Conservation (phyloP, 2,888 invertebrate species). For the Catocala nupta region DNA sequence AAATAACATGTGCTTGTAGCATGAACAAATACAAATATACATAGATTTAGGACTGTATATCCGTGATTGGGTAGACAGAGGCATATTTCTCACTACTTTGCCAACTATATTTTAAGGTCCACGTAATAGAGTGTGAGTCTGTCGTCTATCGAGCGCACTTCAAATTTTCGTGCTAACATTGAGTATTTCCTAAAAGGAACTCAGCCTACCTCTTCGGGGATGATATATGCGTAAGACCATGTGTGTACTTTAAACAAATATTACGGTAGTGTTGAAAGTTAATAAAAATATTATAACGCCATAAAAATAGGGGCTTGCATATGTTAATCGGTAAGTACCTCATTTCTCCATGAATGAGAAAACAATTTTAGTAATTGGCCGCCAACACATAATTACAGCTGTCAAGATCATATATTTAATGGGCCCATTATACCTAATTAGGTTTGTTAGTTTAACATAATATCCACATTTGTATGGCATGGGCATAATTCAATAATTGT, state of each 20-base stretch:
- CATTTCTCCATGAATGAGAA: constrained; percentile 20
- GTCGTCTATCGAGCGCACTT: no score
- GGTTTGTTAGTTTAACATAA: constrained; percentile 45
- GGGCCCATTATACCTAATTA: constrained; percentile 40
- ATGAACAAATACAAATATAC: no score
- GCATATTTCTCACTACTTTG: no score
- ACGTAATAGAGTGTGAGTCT: no score
- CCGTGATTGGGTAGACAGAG: no score
- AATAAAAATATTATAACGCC: background rate
- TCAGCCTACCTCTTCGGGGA: no score
- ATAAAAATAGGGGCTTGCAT: background rate
- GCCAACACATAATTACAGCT: constrained; percentile 36
- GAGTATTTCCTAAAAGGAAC: no score
- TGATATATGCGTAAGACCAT: no score
- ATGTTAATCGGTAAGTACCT: constrained; percentile 1
- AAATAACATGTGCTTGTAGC: constrained; percentile 3
- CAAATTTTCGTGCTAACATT: no score
- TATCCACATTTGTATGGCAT: constrained; percentile 34
- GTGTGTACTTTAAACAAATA: no score
- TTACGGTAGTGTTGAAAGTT: background rate
- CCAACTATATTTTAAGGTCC: no score
- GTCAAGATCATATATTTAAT: constrained; percentile 39
- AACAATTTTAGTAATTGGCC: constrained; percentile 22
- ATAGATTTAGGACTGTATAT: no score
- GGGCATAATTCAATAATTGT: constrained; percentile 36